Conservation (phyloP, 2,113 vertebrate genomes). For the Pampusana beccarii region DNA sequence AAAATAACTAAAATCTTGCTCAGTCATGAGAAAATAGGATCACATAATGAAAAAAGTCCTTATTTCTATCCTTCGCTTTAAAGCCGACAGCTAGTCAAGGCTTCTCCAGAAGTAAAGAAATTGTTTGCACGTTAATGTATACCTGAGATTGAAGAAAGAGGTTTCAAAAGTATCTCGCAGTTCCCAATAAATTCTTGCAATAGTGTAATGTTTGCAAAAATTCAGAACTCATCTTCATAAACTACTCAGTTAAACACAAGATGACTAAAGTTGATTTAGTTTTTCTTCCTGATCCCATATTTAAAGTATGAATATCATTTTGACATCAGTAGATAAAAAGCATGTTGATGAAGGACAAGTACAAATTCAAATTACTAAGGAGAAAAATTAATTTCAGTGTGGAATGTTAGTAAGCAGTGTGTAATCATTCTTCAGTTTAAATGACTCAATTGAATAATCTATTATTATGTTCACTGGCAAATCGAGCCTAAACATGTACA, state of each 20-base stretch:
- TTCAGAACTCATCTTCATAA: not conserved
- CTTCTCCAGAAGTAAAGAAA: not conserved
- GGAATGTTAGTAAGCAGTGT: constrained; percentile 63
- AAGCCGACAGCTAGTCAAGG: not conserved
- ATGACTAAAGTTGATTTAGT: not conserved
- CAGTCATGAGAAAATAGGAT: not conserved
- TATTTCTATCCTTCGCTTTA: not conserved
- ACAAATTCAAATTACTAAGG: constrained; percentile 70
- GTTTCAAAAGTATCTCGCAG: not conserved
- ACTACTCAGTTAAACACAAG: not conserved
- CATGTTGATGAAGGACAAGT: constrained; percentile 57
- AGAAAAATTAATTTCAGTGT: constrained; percentile 56
- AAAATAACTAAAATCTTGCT: not conserved
- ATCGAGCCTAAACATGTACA: constrained; percentile 69
- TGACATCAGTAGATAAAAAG: constrained; percentile 60
- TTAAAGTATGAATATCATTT: constrained; percentile 46
- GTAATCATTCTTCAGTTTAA: constrained; percentile 72
- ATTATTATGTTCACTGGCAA: constrained; percentile 54
- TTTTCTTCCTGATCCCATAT: constrained; percentile 29
- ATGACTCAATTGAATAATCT: constrained; percentile 75
- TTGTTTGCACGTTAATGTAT: not conserved
- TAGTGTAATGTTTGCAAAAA: not conserved
- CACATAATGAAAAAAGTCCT: not conserved
- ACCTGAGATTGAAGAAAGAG: not conserved
- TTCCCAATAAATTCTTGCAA: not conserved